phyloP scores from a whole-genome alignment of 92 coral and sea anemone species.

The Parazoanthus darwini region DNA sequence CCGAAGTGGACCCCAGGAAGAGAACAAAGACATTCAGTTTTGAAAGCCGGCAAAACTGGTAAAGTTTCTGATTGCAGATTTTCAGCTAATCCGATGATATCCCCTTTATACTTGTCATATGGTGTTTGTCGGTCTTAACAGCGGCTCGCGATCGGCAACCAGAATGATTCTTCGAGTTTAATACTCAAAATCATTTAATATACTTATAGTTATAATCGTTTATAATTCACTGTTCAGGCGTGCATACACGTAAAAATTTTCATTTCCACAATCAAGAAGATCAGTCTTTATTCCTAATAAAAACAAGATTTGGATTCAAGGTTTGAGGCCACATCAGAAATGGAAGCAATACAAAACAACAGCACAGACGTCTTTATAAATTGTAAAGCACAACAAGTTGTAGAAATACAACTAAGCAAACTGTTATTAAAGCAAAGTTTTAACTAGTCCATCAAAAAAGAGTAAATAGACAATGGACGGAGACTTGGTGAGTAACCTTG shows the following conservation, averaged over 20 bases:
- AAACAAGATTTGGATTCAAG: too few species aligned
- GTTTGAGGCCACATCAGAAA: background rate
- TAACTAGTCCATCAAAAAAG: background rate
- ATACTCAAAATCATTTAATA: background rate
- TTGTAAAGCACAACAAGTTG: background rate
- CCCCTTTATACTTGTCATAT: slow-evolving; percentile 13
- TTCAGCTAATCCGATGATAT: slow-evolving; percentile 19
- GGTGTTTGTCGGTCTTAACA: slow-evolving; percentile 4
- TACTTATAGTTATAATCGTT: background rate
- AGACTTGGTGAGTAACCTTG: background rate
- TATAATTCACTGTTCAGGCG: background rate
- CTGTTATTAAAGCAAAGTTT: too few species aligned
- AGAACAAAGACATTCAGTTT: background rate
- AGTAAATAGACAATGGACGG: background rate
- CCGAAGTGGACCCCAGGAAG: background rate
- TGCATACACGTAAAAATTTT: background rate
- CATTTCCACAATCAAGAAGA: background rate
- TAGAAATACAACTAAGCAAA: background rate
- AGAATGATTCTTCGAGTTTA: background rate
- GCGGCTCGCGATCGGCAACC: background rate
- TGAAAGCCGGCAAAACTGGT: background rate
- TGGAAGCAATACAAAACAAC: background rate
- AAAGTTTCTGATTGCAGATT: slow-evolving; percentile 19
- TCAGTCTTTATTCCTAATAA: background rate
- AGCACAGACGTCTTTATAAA: background rate